Evolutionary conservation across 2,888 invertebrate species (phyloP), one percentile per base, ranked within the genome.

Genomic region (Drosophila borealis): DNA sequence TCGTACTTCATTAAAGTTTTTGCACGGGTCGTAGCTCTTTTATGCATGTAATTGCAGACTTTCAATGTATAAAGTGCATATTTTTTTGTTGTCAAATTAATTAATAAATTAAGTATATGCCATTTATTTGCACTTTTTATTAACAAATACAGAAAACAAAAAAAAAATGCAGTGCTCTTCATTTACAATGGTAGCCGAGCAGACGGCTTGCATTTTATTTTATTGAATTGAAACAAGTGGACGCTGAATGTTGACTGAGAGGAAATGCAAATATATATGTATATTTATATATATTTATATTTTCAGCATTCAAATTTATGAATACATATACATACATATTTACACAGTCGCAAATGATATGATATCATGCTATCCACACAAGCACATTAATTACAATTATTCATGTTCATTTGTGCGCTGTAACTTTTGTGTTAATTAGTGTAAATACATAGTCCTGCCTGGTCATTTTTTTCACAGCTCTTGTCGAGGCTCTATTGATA

Each of bases 381-480:
- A 68, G 57, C 62, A 69, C 71, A 78, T 79, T 80, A 79, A 79
- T 80, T 80, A 73, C 82, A 81, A 81, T 81, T 81, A 81, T 80
- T 67, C 70, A 65, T 76, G 73, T 73, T 80, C 79, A 68, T 73
- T 73, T 81, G 80, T 56, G 64, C 68, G 63, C 62, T 62, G 75
- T 51, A 62, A 80, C 80, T 79, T 76, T 74, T 70, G 56, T 60
- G 64, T 79, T 76, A 74, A 83, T 83, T 77, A 68, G 70, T 76
- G 70, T 67, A 68, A 78, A 78, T 70, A 76, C 44, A 69, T 42
- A 66, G 50, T 56, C 39, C 65, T 66, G 65, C 13, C 19, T 42
- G 50, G 46, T 59, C 34, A 39, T 44, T 64, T 45, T 65, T 63
- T 53, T 21, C 45, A 60, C 55, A 39, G 56, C 37, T 50, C 34